Percentiles rank a stretch among this genome's conserved stretches.
Evolutionary conservation across 2,888 invertebrate species (phyloP).

Genomic region (Crocallis elinguaria): DNA sequence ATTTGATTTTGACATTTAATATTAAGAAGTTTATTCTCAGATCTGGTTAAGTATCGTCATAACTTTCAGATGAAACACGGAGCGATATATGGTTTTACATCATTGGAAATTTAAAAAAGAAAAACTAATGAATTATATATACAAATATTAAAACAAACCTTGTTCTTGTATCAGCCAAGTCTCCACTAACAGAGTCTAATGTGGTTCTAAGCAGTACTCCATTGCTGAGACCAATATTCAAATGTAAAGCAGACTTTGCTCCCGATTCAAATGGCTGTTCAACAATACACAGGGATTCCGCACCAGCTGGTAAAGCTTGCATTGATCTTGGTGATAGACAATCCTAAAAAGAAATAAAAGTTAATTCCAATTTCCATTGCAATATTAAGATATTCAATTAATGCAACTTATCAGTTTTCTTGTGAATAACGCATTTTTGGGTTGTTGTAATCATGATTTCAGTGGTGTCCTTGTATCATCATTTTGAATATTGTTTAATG

Average conservation of each 20-base stretch:
- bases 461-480: constrained; percentile 85
- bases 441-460: constrained; percentile 78
- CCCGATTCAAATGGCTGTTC: constrained; percentile 91
- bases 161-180: constrained; percentile 98
- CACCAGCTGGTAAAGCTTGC: constrained; percentile 97
- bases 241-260: constrained; percentile 90
- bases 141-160: constrained; percentile 73
- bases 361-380: not conserved
- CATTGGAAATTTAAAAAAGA: constrained; percentile 58
- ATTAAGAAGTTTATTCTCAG: constrained; percentile 60
- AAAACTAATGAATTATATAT: not conserved
- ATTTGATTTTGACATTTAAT: not conserved
- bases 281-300: constrained; percentile 98
- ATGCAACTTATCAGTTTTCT: constrained; percentile 58
- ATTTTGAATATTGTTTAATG: constrained; percentile 41
- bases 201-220: constrained; percentile 97
- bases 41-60: constrained; percentile 83
- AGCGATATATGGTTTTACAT: constrained; percentile 72
- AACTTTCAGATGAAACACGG: constrained; percentile 87
- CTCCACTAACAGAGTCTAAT: constrained; percentile 97
- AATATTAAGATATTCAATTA: not conserved
- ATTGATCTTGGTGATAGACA: constrained; percentile 97
- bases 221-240: constrained; percentile 99
- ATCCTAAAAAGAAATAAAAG: constrained; percentile 84
- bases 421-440: constrained; percentile 82